phyloP scores from a whole-genome alignment of 2,888 invertebrate genomes.

The Chrysotoxum bicinctum region DNA sequence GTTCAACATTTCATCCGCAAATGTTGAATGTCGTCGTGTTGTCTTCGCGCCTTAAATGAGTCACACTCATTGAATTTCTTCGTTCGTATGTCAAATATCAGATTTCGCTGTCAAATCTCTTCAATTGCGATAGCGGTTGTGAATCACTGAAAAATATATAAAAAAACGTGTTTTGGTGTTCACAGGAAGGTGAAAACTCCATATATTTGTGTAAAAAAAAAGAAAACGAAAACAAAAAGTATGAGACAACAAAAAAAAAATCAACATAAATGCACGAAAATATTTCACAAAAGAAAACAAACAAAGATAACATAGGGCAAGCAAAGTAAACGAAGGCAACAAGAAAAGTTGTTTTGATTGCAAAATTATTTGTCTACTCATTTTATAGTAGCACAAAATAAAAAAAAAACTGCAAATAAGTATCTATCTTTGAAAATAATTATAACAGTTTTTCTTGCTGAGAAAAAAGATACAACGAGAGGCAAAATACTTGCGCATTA shows the following conservation, averaged over 20 bases:
- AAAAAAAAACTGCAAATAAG: neutral
- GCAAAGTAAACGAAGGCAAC: conserved; percentile 42
- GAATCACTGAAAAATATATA: neutral
- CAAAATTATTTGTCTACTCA: conserved; percentile 44
- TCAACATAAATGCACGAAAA: neutral
- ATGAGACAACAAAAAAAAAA: neutral
- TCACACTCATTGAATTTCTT: neutral
- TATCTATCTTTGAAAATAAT: conserved; percentile 27
- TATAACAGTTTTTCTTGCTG: conserved; percentile 58
- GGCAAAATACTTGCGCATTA: conserved; percentile 61
- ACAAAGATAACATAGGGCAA: conserved; percentile 27
- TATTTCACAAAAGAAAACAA: conserved; percentile 6
- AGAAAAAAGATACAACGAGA: conserved; percentile 33
- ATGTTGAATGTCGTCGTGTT: conserved; percentile 37
- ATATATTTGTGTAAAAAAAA: neutral
- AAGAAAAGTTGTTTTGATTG: conserved; percentile 70
- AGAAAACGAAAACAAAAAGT: neutral
- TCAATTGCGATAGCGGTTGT: neutral
- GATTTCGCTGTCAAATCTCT: conserved; percentile 36
- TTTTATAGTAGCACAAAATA: neutral
- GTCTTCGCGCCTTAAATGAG: conserved; percentile 4
- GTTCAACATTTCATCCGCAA: conserved; percentile 54
- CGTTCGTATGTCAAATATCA: conserved; percentile 25
- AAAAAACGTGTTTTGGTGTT: conserved; percentile 21
- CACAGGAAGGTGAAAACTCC: neutral